Conservation (phyloP, 2,797 vertebrate genomes). For the Sebastes melanostomus region DNA sequence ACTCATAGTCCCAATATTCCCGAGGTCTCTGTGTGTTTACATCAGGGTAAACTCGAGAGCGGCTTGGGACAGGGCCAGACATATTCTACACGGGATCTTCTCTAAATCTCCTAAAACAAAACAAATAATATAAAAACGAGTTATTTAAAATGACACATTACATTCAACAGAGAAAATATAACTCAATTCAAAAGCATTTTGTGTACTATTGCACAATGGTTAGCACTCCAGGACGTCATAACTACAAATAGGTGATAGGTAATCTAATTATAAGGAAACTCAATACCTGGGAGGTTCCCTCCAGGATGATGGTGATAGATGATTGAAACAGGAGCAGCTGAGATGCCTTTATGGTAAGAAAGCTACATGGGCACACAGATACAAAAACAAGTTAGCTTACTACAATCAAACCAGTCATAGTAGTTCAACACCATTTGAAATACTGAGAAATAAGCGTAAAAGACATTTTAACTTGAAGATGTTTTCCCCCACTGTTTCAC, state of each 20-base stretch:
- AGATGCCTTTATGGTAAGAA: constrained; percentile 74
- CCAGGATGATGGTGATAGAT: constrained; percentile 77
- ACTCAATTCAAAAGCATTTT: background rate
- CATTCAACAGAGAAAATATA: background rate
- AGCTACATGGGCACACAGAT: constrained; percentile 57
- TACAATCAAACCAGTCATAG: background rate
- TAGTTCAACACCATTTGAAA: background rate
- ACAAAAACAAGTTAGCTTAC: background rate
- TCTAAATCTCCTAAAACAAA: constrained; percentile 75
- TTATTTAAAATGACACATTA: background rate
- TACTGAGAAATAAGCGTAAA: background rate
- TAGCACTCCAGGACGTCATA: background rate
- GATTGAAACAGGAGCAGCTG: constrained; percentile 64
- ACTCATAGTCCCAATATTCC: constrained; percentile 93
- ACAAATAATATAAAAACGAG: background rate
- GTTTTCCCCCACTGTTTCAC: background rate
- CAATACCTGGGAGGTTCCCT: constrained; percentile 81
- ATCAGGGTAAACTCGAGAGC: constrained; percentile 90
- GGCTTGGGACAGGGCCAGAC: constrained; percentile 90
- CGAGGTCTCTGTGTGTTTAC: constrained; percentile 91
- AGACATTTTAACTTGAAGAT: background rate
- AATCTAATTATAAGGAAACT: background rate
- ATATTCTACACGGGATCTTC: constrained; percentile 83
- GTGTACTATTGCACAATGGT: background rate
- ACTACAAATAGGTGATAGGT: background rate